A percentile compares a stretch with the other conserved stretches of the same genome.
Conservation (phyloP, 2,113 vertebrate species). For the Gyps fulvus region DNA sequence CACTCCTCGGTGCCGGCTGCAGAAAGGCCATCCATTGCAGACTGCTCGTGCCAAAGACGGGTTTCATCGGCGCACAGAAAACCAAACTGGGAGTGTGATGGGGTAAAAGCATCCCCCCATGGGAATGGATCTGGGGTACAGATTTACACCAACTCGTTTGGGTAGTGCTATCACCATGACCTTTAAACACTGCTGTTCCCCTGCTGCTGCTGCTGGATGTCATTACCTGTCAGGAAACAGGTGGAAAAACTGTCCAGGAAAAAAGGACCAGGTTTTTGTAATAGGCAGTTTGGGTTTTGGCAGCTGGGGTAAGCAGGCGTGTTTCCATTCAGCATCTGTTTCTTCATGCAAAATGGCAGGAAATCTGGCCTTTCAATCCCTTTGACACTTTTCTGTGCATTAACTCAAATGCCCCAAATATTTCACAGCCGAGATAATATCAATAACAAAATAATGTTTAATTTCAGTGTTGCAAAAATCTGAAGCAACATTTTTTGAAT, state of each 20-base stretch:
- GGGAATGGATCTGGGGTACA: neutral
- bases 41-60: accelerated
- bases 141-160: accelerated
- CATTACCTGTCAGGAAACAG: conserved; percentile 30
- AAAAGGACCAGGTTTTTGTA: neutral
- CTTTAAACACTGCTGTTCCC: neutral
- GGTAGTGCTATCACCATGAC: neutral
- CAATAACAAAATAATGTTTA: neutral
- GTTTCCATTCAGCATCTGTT: neutral
- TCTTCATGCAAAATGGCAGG: neutral
- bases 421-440: neutral
- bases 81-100: neutral
- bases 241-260: neutral
- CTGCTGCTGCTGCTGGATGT: neutral
- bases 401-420: neutral
- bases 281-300: neutral
- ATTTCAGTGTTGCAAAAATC: neutral
- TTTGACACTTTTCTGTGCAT: neutral
- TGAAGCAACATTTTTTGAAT: neutral
- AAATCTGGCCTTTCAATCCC: neutral
- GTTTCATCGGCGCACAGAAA: neutral
- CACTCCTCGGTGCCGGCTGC: neutral
- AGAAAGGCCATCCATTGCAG: neutral
- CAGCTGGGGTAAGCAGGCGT: neutral
- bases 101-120: neutral